These are phyloP conservation scores for Eupithecia dodoneata DNA, from an alignment of 2,888 invertebrate genomes.

Conservation along the genomic window DNA sequence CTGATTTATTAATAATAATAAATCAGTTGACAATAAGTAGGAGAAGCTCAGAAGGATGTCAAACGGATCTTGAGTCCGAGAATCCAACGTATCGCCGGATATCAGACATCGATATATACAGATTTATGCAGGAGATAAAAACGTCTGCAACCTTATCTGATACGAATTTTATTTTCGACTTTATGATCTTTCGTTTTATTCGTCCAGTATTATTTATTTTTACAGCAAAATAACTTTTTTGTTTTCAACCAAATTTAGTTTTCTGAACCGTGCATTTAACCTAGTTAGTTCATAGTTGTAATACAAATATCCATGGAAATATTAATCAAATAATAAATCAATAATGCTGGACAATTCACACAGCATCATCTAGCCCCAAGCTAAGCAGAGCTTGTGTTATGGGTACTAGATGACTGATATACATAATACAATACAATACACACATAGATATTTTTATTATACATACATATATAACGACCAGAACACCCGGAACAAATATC, in stretches of 20 bases:
- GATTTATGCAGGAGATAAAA: conserved; percentile 19
- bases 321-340: neutral
- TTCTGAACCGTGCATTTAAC: neutral
- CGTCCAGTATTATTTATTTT: neutral
- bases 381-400: no score
- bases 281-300: no score
- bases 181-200: conserved; percentile 11
- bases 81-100: conserved; percentile 1
- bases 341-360: no score
- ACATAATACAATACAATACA: no score
- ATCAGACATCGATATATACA: conserved; percentile 18
- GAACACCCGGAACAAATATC: no score
- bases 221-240: neutral
- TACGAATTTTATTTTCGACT: conserved; percentile 8
- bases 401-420: no score
- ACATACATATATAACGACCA: no score
- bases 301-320: neutral
- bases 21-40: neutral
- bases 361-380: no score
- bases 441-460: no score
- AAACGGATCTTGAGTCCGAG: neutral
- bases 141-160: conserved; percentile 2
- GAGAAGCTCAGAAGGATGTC: neutral
- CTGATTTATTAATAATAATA: no score
- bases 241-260: neutral